Evolutionary conservation across 2,888 invertebrate genomes (phyloP).

Genomic region (Ctena decussata): DNA sequence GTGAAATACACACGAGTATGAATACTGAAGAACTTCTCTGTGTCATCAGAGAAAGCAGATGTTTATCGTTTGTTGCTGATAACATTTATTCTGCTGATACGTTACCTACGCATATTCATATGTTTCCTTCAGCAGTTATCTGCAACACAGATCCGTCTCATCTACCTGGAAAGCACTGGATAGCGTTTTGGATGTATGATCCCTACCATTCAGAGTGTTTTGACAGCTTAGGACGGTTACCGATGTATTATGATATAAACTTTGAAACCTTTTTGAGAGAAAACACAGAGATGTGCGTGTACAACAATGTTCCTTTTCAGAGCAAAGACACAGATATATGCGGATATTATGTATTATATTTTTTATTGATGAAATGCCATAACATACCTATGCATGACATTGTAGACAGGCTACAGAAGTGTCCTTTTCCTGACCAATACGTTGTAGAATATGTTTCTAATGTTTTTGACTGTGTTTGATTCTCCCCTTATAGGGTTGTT

Average conservation of each 20-base stretch:
- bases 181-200: background rate
- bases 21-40: background rate
- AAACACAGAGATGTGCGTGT: background rate
- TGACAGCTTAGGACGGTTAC: background rate
- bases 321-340: background rate
- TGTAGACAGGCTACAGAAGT: no score
- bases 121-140: background rate
- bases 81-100: background rate
- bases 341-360: conserved; percentile 10
- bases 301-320: background rate
- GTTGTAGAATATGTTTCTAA: background rate
- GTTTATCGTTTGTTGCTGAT: background rate
- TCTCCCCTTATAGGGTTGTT: no score
- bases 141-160: background rate
- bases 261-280: background rate
- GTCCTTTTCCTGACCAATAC: background rate
- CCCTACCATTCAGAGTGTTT: background rate
- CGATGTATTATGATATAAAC: background rate
- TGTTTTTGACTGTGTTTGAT: background rate
- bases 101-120: background rate
- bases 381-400: no score
- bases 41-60: background rate
- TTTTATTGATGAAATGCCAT: background rate
- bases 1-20: background rate
- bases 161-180: background rate